A percentile compares a stretch with the other conserved stretches of the same genome.
These are phyloP conservation scores for Thamnophis sirtalis DNA, from an alignment of 2,113 vertebrate species.

Conservation along the genomic window DNA sequence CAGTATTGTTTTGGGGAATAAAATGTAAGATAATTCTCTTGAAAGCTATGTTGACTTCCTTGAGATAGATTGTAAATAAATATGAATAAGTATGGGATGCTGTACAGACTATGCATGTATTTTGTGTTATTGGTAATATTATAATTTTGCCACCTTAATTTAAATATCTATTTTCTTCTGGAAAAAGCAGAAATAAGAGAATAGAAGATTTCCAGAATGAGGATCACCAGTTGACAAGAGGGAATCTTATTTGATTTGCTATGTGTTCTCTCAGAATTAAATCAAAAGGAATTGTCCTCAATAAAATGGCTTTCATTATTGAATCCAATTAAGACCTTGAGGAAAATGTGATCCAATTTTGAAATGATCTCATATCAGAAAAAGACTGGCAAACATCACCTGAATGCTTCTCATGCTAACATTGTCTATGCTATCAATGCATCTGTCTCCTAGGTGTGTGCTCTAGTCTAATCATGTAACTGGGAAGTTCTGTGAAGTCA, in stretches of 20 bases:
- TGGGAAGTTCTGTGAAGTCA: not conserved
- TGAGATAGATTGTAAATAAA: not conserved
- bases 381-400: not conserved
- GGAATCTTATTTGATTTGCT: not conserved
- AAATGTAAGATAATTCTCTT: not conserved
- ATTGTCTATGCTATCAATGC: not conserved
- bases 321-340: not conserved
- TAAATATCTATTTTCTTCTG: not conserved
- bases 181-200: not conserved
- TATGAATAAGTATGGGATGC: not conserved
- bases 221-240: not conserved
- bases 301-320: not conserved
- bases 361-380: not conserved
- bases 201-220: not conserved
- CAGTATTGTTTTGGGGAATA: not conserved
- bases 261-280: not conserved
- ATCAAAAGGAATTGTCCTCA: not conserved
- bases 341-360: not conserved
- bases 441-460: not conserved
- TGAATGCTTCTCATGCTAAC: not conserved
- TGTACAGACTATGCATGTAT: not conserved
- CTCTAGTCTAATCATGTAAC: not conserved
- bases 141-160: not conserved
- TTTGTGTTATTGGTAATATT: not conserved
- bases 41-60: not conserved